Base-by-base conservation (phyloP, 1,140 invertebrate genomes). In the Papilio polytes region DNA sequence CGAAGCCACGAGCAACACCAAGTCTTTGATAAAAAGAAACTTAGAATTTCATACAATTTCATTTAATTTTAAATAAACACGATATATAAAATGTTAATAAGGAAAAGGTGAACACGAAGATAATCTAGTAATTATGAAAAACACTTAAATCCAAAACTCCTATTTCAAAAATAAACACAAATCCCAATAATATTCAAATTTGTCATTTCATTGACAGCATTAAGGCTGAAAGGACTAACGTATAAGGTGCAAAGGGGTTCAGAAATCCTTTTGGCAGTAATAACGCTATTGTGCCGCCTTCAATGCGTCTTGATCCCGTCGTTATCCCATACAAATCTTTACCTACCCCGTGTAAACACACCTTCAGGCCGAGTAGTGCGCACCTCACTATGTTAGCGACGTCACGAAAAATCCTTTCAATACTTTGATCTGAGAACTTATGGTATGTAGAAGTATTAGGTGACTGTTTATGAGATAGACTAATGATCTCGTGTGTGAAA, bases 261-360 rank as follows among this genome's bases (percentile, higher is more conserved):
- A 36, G 26, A 63, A 78, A 78, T 78, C 77, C 77, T 78, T 78
- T 78, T 66, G 53, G 31, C 59, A 78, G 77, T 78, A 74, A 74
- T 80, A 74, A 73, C 80, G 80, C 51, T 48, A 74, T 80, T 73
- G 72, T 74, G n/a, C 20, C 46, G 56, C 56, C 80, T 41, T 84
- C 83, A 82, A 82, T 72, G 53, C 74, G 48, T 56, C 83, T 74
- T 84, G 78, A 82, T 74, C 70, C 81, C 70, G 78, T 78, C 83
- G 80, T 84, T 84, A 84, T 84, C 82, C 63, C 70, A 79, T 81
- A 83, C 82, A 83, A 86, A 86, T 83, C 83, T 84, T 84, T 82
- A 81, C 84, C 82, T 80, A 82, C 81, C 66, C 78, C 78, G 84
- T 83, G 85, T 85, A 84, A 83, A 85, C 85, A 86, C 85, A 87